Evolutionary conservation across 2,797 vertebrate species (phyloP).

Genomic region (Gymnothorax javanicus): DNA sequence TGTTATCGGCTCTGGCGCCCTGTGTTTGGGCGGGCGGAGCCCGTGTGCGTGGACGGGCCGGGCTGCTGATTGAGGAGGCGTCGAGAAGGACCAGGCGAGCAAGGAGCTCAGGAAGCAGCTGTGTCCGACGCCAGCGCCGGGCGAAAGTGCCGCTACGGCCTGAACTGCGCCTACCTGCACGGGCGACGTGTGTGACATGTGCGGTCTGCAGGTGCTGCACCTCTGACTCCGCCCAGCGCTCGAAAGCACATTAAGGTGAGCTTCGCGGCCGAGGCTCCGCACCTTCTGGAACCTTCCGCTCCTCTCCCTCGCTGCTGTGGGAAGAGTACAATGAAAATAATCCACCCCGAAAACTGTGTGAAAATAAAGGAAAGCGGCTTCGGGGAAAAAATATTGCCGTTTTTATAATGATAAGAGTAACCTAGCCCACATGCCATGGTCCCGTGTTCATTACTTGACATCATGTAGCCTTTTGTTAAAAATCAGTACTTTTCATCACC

Average conservation of each 20-base stretch:
- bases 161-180: conserved; percentile 97
- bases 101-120: conserved; percentile 87
- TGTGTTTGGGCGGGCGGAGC: conserved; percentile 56
- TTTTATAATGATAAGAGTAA: no score
- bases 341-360: no score
- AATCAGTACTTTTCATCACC: no score
- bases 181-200: conserved; percentile 95
- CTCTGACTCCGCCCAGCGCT: conserved; percentile 90
- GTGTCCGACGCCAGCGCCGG: conserved; percentile 87
- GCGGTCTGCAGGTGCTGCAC: conserved; percentile 93
- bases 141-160: conserved; percentile 91
- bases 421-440: no score
- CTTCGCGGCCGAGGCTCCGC: conserved; percentile 51
- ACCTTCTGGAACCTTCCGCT: background rate
- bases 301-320: background rate
- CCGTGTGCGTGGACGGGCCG: conserved; percentile 56
- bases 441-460: no score
- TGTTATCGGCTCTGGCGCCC: background rate
- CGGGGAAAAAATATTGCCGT: no score
- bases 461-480: no score
- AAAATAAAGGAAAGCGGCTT: no score
- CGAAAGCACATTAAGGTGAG: conserved; percentile 92
- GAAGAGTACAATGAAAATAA: no score
- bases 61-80: conserved; percentile 79
- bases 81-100: conserved; percentile 70